A percentile compares a stretch with the other conserved stretches of the same genome.
Conservation (phyloP, 2,797 vertebrate genomes). For the Gymnopithys bicolor region DNA sequence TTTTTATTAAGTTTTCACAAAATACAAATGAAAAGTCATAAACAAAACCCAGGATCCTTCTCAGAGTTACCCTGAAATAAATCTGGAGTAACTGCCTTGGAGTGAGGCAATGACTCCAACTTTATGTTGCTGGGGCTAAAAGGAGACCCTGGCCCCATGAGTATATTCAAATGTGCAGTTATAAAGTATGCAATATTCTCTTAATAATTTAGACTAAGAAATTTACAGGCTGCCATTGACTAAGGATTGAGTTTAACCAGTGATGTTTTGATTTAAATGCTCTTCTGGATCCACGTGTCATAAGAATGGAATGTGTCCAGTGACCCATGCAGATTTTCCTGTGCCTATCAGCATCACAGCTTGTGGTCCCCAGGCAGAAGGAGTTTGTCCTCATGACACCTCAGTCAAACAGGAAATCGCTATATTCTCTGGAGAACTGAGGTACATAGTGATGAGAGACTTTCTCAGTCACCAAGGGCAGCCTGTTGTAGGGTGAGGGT, state of each 20-base stretch:
- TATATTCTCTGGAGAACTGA: not conserved
- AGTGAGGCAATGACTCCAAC: constrained; percentile 51
- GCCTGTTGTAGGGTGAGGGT: not conserved
- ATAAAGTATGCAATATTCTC: constrained; percentile 55
- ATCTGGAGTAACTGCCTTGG: constrained; percentile 46
- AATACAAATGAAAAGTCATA: constrained; percentile 63
- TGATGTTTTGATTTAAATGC: constrained; percentile 53
- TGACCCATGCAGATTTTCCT: constrained; percentile 32
- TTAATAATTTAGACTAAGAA: constrained; percentile 62
- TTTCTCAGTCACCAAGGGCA: not conserved
- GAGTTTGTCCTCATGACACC: constrained; percentile 34
- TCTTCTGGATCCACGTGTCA: constrained; percentile 28
- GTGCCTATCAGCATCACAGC: not conserved
- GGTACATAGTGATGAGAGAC: not conserved
- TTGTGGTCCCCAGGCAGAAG: not conserved
- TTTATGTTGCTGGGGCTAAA: constrained; percentile 50
- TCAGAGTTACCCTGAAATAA: constrained; percentile 56
- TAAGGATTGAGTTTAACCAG: constrained; percentile 48
- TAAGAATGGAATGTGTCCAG: constrained; percentile 59
- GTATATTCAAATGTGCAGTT: constrained; percentile 61
- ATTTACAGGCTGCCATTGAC: constrained; percentile 65
- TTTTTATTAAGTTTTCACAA: constrained; percentile 71
- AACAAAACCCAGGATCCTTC: constrained; percentile 47
- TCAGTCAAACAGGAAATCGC: not conserved
- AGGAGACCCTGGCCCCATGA: constrained; percentile 48